Conservation (phyloP, 1,140 invertebrate genomes). For the Macrotrachela quadricornifera region DNA sequence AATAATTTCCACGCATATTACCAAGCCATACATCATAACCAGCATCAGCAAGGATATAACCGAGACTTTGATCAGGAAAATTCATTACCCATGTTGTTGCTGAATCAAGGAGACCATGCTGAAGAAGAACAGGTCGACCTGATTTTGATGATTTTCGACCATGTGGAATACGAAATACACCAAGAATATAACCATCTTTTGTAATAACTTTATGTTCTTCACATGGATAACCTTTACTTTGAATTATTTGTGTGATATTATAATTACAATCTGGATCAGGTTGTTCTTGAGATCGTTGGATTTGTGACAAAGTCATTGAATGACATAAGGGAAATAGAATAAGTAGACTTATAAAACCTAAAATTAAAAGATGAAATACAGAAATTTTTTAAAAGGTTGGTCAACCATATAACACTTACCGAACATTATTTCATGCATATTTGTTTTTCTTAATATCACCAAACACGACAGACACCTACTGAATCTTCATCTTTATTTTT, state of each 20-base stretch:
- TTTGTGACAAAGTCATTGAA: no score
- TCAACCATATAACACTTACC: no score
- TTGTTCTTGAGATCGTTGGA: no score
- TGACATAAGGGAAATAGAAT: no score
- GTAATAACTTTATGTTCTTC: slow-evolving; percentile 5
- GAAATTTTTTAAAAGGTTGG: no score
- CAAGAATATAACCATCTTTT: slow-evolving; percentile 3
- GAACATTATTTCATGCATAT: no score
- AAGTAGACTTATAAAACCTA: no score
- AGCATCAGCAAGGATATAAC: slow-evolving; percentile 30
- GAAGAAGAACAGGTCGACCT: neutral
- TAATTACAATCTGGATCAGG: neutral
- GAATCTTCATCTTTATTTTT: no score
- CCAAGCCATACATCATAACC: slow-evolving; percentile 54
- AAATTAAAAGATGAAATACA: no score
- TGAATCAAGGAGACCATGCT: slow-evolving; percentile 4
- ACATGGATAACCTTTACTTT: slow-evolving; percentile 5
- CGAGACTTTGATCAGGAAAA: slow-evolving; percentile 4
- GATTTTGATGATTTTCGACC: neutral
- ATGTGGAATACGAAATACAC: slow-evolving; percentile 1
- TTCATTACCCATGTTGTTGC: slow-evolving; percentile 3
- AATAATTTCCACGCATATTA: slow-evolving; percentile 42
- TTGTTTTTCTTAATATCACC: no score
- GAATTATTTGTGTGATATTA: neutral
- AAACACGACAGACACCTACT: no score